A percentile compares a stretch with the other conserved stretches of the same genome.
phyloP scores from a whole-genome alignment of 1,140 invertebrate species.

The Octopus sinensis region DNA sequence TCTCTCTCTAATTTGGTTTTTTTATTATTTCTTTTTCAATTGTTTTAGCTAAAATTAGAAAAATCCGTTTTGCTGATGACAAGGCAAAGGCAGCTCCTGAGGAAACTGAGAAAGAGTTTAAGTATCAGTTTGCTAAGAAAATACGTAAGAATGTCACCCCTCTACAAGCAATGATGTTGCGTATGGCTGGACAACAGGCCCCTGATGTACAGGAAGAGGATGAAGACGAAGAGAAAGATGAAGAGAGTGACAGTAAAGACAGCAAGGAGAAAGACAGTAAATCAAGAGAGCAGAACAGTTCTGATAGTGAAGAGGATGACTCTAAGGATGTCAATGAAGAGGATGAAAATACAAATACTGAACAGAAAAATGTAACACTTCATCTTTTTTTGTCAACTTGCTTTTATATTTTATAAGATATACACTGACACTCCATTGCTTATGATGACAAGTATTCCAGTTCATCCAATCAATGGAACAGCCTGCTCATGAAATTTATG shows the following conservation, averaged over 20 bases:
- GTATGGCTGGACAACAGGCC: constrained; percentile 81
- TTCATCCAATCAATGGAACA: too few relatives aligned
- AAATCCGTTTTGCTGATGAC: constrained; percentile 69
- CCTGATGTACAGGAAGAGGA: constrained; percentile 84
- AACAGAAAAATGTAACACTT: constrained; percentile 28
- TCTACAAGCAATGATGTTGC: constrained; percentile 77
- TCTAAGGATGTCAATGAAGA: constrained; percentile 27
- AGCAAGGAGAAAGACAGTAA: constrained; percentile 16
- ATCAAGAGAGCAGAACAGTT: constrained; percentile 21
- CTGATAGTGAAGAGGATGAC: constrained; percentile 18
- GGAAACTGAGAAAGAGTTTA: constrained; percentile 52
- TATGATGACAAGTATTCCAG: too few relatives aligned
- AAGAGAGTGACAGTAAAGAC: constrained; percentile 5
- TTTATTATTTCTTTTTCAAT: background rate
- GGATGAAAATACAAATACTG: constrained; percentile 30
- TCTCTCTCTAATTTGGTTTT: background rate
- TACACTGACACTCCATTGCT: too few relatives aligned
- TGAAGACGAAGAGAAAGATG: constrained; percentile 29
- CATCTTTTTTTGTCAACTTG: background rate
- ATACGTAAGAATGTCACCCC: constrained; percentile 62
- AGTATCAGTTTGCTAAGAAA: constrained; percentile 34
- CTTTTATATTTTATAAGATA: background rate
- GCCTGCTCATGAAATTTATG: too few relatives aligned
- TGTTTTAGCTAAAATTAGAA: constrained; percentile 58
- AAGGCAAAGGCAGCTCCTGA: constrained; percentile 53